phyloP scores from a whole-genome alignment of 2,113 vertebrate species.

The Neodon shergylaensis region DNA sequence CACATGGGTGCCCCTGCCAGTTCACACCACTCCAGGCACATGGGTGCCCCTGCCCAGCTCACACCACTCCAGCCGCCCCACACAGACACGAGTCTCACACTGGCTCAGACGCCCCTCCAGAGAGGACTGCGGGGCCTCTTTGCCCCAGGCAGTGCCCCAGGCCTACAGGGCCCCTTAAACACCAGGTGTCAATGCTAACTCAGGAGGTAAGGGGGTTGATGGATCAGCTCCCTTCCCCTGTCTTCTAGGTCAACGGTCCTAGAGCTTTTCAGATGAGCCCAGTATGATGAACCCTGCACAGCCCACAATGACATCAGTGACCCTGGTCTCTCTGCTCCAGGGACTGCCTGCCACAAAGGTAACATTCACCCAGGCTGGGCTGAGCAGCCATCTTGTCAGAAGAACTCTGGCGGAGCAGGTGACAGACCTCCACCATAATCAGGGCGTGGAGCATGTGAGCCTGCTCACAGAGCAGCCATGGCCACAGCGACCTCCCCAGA shows the following conservation, averaged over 20 bases:
- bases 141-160: not conserved
- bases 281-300: not conserved
- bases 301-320: not conserved
- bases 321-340: not conserved
- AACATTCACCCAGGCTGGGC: not conserved
- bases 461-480: not conserved
- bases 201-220: not conserved
- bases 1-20: no score
- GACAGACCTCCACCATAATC: not conserved
- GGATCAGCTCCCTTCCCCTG: not conserved
- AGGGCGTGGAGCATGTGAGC: not conserved
- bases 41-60: no score
- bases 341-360: not conserved
- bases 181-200: not conserved
- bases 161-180: not conserved
- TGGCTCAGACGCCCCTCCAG: not conserved
- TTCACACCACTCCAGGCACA: no score
- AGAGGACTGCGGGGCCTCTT: not conserved
- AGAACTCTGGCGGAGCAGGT: no score
- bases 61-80: no score
- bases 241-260: not conserved
- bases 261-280: not conserved
- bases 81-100: not conserved
- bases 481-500: not conserved
- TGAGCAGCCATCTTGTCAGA: not conserved